Percentiles rank a stretch among this genome's conserved stretches.
Conservation (phyloP, 2,797 vertebrate species). For the Aplochiton taeniatus region DNA sequence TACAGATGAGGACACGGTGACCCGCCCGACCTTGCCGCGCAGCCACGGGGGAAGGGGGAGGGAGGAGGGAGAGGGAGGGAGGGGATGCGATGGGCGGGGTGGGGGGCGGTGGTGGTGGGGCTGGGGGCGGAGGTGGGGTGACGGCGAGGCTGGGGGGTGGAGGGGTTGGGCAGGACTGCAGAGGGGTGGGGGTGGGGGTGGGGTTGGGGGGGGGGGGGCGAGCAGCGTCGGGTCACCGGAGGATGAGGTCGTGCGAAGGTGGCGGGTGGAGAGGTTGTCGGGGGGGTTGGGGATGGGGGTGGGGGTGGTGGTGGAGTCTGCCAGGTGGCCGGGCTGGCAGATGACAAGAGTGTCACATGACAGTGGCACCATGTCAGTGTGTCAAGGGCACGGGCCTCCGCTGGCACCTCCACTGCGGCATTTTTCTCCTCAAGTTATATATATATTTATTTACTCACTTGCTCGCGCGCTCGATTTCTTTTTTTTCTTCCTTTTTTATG, state of each 20-base stretch:
- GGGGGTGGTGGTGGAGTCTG: conserved; percentile 45
- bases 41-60: conserved; percentile 83
- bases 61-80: conserved; percentile 66
- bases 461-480: conserved; percentile 5
- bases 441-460: conserved; percentile 37
- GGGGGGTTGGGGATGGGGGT: neutral
- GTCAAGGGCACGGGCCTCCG: conserved; percentile 88
- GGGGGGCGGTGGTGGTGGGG: conserved; percentile 30
- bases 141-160: conserved; percentile 46
- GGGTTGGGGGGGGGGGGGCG: conserved; percentile 66
- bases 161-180: conserved; percentile 47
- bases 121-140: conserved; percentile 45
- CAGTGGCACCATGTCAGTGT: conserved; percentile 85
- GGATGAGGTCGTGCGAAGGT: conserved; percentile 87
- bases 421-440: conserved; percentile 51
- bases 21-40: conserved; percentile 95
- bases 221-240: conserved; percentile 84
- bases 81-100: conserved; percentile 8
- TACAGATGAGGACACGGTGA: conserved; percentile 99
- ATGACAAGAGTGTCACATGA: conserved; percentile 93
- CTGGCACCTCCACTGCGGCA: conserved; percentile 73
- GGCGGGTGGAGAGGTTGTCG: conserved; percentile 80
- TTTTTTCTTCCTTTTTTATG: conserved; percentile 26
- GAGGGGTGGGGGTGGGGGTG: conserved; percentile 28
- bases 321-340: conserved; percentile 86